A percentile compares a stretch with the other conserved stretches of the same genome.
phyloP scores from a whole-genome alignment of 2,797 vertebrate genomes.

The Sardinella longiceps region DNA sequence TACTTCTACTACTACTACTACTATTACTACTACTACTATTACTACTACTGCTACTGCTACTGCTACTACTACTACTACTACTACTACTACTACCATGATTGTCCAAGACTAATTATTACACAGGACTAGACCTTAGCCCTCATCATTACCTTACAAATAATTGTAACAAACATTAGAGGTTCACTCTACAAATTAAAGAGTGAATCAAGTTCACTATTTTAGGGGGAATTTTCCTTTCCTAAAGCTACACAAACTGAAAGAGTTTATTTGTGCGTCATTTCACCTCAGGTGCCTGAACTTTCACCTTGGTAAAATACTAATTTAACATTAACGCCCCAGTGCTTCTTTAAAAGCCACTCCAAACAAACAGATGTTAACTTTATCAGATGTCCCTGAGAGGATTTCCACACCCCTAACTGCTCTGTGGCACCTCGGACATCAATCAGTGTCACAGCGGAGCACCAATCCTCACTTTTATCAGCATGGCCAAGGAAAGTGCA shows the following conservation, averaged over 20 bases:
- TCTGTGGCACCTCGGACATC: slow-evolving; percentile 10
- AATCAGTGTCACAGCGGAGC: background rate
- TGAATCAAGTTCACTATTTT: background rate
- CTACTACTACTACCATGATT: no score
- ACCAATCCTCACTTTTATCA: slow-evolving; percentile 5
- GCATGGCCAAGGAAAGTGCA: background rate
- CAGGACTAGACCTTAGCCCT: background rate
- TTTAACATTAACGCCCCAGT: slow-evolving; percentile 38
- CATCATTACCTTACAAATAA: background rate
- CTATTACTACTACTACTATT: no score
- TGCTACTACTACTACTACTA: no score
- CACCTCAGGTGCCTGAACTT: slow-evolving; percentile 38
- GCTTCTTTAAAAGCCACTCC: slow-evolving; percentile 47
- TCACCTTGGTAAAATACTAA: slow-evolving; percentile 39
- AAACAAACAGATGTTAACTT: slow-evolving; percentile 17
- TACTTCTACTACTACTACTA: no score
- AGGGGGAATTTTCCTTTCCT: background rate
- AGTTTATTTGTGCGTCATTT: slow-evolving; percentile 29
- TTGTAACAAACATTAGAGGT: background rate
- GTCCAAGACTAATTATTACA: background rate
- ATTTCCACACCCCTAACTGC: slow-evolving; percentile 32
- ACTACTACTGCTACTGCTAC: no score
- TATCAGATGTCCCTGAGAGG: background rate
- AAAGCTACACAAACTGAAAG: background rate
- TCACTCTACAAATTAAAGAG: background rate